A percentile compares a stretch with the other conserved stretches of the same genome.
phyloP scores from a whole-genome alignment of 2,888 invertebrate genomes.

The Pollenia angustigena region DNA sequence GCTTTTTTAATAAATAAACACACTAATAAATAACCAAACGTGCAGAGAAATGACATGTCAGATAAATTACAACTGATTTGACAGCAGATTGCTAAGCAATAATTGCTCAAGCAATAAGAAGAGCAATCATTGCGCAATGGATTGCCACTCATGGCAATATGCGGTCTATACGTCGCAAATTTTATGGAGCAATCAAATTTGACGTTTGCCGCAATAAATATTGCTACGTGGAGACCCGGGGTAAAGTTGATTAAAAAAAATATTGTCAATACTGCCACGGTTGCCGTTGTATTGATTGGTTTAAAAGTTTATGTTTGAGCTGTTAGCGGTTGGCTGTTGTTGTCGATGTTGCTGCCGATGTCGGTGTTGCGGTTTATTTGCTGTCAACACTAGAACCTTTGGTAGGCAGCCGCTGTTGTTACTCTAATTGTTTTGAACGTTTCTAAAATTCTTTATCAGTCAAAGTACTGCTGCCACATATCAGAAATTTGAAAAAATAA shows the following conservation, averaged over 20 bases:
- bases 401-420: slow-evolving; percentile 21
- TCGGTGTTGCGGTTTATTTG: slow-evolving; percentile 2
- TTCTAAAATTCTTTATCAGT: slow-evolving; percentile 59
- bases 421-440: slow-evolving; percentile 50
- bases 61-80: no score
- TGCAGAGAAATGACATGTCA: no score
- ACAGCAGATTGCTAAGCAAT: no score
- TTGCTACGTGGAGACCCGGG: no score
- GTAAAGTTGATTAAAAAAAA: slow-evolving; percentile 2
- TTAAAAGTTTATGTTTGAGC: background rate
- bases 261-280: background rate
- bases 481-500: slow-evolving; percentile 24
- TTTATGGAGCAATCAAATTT: no score
- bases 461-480: slow-evolving; percentile 51
- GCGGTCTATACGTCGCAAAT: no score
- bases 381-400: slow-evolving; percentile 32
- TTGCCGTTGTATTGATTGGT: background rate
- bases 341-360: slow-evolving; percentile 5
- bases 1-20: no score
- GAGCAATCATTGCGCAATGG: no score
- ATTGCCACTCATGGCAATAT: no score
- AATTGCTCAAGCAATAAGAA: no score
- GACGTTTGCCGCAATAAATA: no score
- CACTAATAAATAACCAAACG: no score
- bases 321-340: background rate